Evolutionary conservation across 2,113 vertebrate genomes (phyloP), one percentile per base, ranked within the genome.

Genomic region (Eubucco bourcierii): DNA sequence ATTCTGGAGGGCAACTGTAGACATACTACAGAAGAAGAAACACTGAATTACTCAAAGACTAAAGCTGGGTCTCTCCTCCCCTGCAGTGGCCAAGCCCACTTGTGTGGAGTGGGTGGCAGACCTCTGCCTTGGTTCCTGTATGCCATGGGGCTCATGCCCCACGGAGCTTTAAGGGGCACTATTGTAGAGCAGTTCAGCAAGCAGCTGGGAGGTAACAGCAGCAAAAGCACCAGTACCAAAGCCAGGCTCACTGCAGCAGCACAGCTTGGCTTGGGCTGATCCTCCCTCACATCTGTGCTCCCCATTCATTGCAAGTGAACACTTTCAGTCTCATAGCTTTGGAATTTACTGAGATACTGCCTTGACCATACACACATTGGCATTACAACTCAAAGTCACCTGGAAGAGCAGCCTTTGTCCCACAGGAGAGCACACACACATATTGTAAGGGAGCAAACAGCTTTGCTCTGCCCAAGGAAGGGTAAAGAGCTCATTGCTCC

Each of bases 41-140:
- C 24, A 46, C 28, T 4, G 1, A 28, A 60, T 9, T 65, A 63
- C 47, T 75, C 29, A n/a, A 63, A 33, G 23, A 15, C 24, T 68
- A 13, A 20, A 27, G n/a, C 31, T 17, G 18, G 9, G 29, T 61
- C 46, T 21, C 29, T 67, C 23, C 28, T 50, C 27, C 58, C 59
- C 84, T 37, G 37, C 60, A 64, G 33, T 4, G 19, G 25, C 55
- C 60, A 46, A 88, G 28, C 33, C 72, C 65, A 28, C 52, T 82
- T 0, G 0, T 39, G 23, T 41, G 12, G 25, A 27, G 56, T 19
- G 5, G 39, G n/a, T 47, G n/a, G 46, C 67, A 79, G 31, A 60
- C 4, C 44, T 64, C 33, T 76, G 67, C 41, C 55, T 41, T 14
- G 29, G 12, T 9, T 50, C 66, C 25, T n/a, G 59, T 23, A 11